Conservation (phyloP, 1,140 invertebrate species). For the Cotesia glomerata region DNA sequence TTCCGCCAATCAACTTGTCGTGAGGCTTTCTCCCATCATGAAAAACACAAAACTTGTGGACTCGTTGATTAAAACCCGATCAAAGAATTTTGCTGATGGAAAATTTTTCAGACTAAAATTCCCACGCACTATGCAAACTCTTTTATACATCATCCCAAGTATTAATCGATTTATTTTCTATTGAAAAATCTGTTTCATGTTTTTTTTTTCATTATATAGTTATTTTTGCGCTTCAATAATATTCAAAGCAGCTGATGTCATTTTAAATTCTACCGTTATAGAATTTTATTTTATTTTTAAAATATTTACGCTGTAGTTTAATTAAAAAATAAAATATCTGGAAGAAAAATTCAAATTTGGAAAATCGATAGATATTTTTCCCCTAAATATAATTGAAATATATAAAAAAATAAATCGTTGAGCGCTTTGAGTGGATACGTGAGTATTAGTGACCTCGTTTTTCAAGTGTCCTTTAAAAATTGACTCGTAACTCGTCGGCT, state of each 20-base stretch:
- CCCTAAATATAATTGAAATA: neutral
- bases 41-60: constrained; percentile 4
- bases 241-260: too few species aligned
- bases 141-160: neutral
- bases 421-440: constrained; percentile 26
- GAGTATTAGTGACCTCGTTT: neutral
- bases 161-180: neutral
- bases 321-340: too few species aligned
- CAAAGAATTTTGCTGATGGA: constrained; percentile 11
- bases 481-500: constrained; percentile 36
- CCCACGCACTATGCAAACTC: too few species aligned
- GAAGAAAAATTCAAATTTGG: too few species aligned
- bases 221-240: neutral
- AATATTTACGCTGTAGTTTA: too few species aligned
- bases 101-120: neutral
- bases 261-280: too few species aligned
- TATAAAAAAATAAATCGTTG: constrained; percentile 18
- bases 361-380: too few species aligned
- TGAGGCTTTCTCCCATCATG: neutral
- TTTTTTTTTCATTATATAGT: too few species aligned
- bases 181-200: neutral
- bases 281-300: too few species aligned
- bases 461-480: constrained; percentile 31
- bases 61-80: constrained; percentile 28
- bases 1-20: constrained; percentile 23